phyloP scores from a whole-genome alignment of 1,140 invertebrate genomes.

The Leguminivora glycinivorella region DNA sequence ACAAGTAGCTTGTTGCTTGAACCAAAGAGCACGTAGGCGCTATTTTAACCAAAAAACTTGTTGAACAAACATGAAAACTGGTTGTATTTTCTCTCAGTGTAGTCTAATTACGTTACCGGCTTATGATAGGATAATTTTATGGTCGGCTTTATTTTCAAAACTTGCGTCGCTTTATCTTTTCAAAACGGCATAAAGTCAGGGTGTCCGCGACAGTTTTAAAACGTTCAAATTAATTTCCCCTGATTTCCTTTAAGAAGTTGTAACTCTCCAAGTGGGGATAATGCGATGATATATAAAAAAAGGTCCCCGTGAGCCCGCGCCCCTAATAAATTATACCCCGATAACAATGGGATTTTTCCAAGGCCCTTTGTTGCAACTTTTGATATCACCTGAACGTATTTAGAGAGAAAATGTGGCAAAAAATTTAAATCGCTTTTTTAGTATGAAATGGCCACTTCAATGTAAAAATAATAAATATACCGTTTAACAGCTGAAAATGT shows the following conservation, averaged over 20 bases:
- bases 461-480: too few species aligned
- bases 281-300: constrained; percentile 80
- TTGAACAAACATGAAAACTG: too few species aligned
- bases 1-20: too few species aligned
- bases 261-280: constrained; percentile 76
- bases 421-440: constrained; percentile 18
- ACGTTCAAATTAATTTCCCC: constrained; percentile 76
- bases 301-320: constrained; percentile 68
- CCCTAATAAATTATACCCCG: constrained; percentile 79
- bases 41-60: too few species aligned
- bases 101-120: too few species aligned
- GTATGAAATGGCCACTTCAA: not conserved
- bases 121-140: too few species aligned
- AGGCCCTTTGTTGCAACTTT: constrained; percentile 76
- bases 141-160: too few species aligned
- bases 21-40: too few species aligned
- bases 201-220: constrained; percentile 75
- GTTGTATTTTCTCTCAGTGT: too few species aligned
- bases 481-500: too few species aligned
- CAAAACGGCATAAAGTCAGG: constrained; percentile 65
- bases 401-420: constrained; percentile 43
- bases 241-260: constrained; percentile 78
- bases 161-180: constrained; percentile 40
- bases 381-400: constrained; percentile 76
- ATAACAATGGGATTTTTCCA: constrained; percentile 78